These are phyloP conservation scores for Megathymus violae DNA, from an alignment of 1,140 invertebrate species.

Conservation along the genomic window DNA sequence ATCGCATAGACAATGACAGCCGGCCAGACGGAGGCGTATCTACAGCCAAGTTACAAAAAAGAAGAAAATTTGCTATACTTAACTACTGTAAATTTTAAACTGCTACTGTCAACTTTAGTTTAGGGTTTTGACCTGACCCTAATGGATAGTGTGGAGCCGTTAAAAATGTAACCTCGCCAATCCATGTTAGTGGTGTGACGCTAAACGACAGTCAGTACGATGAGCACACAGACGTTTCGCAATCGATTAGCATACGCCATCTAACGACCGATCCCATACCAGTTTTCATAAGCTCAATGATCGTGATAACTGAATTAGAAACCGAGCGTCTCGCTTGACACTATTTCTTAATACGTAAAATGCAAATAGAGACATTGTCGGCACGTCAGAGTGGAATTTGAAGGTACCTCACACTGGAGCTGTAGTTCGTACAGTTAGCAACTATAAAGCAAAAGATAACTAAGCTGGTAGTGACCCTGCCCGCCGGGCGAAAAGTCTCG, in stretches of 20 bases:
- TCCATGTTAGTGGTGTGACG: neutral
- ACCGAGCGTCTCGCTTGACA: slow-evolving; percentile 36
- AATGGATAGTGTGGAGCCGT: no score
- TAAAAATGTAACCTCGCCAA: no score
- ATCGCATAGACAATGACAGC: no score
- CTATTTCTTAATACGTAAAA: slow-evolving; percentile 40
- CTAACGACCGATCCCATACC: slow-evolving; percentile 50
- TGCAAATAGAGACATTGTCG: slow-evolving; percentile 18
- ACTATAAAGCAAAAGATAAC: no score
- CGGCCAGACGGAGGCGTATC: no score
- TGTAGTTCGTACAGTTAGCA: neutral
- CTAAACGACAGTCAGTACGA: slow-evolving; percentile 19
- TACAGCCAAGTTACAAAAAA: no score
- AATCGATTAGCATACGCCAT: slow-evolving; percentile 51
- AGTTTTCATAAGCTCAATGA: slow-evolving; percentile 51
- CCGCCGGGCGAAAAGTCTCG: no score
- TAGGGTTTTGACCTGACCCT: no score
- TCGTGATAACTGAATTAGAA: slow-evolving; percentile 66
- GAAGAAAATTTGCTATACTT: no score
- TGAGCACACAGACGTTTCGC: slow-evolving; percentile 40
- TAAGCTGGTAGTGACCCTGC: no score
- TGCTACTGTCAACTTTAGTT: no score
- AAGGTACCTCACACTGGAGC: slow-evolving; percentile 14
- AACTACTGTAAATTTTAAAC: no score
- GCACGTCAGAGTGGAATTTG: slow-evolving; percentile 16